Evolutionary conservation across 2,888 invertebrate species (phyloP), one percentile per base, ranked within the genome.

Genomic region (Dichetophora obliterata): DNA sequence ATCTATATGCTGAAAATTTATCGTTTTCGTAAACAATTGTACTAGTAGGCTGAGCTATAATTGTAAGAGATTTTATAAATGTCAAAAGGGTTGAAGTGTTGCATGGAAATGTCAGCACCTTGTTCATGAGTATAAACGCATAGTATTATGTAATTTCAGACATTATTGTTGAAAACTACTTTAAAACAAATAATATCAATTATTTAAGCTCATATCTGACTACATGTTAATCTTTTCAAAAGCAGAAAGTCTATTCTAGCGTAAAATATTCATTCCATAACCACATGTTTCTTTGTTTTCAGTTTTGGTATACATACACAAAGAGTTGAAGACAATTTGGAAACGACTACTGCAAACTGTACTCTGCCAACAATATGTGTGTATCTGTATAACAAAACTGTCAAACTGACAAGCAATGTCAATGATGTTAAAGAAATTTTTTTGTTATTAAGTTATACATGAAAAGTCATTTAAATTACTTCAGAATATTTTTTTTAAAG

Each of bases 221-320:
- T 43, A 14, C 6, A 14, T 14, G 43, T 43, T 11, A 1, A 43
- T 11, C 43, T 1, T 14, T 27, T 50, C 6, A 2, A 16, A 54
- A 52, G 24, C 24, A 61, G 48, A 24, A 61, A 48, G 61, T 43
- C 72, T 19, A 24, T 16, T 27, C 8, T 16, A n/a, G 37, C 3
- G 19, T 34, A 3, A 70, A 34, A 5, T 61, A 37, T 50, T 5
- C 31, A 31, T 59, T 59, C 24, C 70, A n/a, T 6, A 63, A 74
- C 73, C 69, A 31, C 50, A 31, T 74, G 65, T 78, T 65, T 71
- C 75, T 3, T n/a, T 14, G 31, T 19, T 54, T 31, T 59, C 16
- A 27, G 27, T 61, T 69, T n/a, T 78, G 57, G 27, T 75, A 76
- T 78, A 76, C 78, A 76, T 65, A 78, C 75, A 75, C 66, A 68